Evolutionary conservation across 2,113 vertebrate genomes (phyloP).

Genomic region (Scortum barcoo): DNA sequence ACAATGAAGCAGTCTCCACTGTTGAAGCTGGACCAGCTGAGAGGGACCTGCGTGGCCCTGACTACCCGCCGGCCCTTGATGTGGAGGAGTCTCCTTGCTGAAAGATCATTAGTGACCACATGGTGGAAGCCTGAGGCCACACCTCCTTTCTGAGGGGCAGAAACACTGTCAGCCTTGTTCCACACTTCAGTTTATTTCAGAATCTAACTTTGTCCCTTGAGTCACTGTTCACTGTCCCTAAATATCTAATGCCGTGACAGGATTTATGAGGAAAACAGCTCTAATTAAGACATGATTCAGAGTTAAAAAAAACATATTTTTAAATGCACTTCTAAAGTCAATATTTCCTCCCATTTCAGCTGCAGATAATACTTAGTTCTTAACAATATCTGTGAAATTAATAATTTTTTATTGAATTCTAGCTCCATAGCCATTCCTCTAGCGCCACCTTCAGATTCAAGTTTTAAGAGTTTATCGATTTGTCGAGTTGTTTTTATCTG

Average conservation of each 20-base stretch:
- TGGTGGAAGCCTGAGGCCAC: constrained; percentile 93
- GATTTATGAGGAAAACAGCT: not conserved
- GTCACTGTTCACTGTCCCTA: constrained; percentile 20
- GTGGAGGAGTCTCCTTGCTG: constrained; percentile 88
- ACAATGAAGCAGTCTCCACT: constrained; percentile 94
- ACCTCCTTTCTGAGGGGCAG: constrained; percentile 87
- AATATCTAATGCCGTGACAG: not conserved
- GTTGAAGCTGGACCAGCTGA: constrained; percentile 93
- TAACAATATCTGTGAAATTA: no score
- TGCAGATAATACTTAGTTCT: no score
- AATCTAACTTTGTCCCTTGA: constrained; percentile 8
- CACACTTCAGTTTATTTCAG: not conserved
- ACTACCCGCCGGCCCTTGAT: constrained; percentile 93
- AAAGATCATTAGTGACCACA: constrained; percentile 91
- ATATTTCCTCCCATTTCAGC: no score
- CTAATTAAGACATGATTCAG: not conserved
- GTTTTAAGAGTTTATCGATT: no score
- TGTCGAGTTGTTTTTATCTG: no score
- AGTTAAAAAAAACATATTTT: not conserved
- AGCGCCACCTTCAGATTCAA: no score
- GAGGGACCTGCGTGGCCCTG: constrained; percentile 90
- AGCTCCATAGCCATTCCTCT: no score
- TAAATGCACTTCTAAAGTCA: no score
- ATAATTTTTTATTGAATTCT: no score
- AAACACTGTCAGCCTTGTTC: constrained; percentile 13